Conservation (phyloP, 2,797 vertebrate genomes). For the Eospalax fontanierii region DNA sequence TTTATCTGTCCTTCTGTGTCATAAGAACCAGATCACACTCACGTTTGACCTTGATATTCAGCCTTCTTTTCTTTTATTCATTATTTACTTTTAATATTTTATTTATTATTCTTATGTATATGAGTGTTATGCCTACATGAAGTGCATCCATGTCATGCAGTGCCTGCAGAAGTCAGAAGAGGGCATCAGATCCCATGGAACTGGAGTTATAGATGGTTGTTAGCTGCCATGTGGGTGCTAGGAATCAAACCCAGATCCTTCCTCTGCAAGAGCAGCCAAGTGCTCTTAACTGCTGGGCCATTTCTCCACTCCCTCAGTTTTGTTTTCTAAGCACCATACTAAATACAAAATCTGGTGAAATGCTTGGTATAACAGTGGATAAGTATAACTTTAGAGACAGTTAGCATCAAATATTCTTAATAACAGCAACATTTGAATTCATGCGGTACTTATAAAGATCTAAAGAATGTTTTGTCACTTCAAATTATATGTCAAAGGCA, state of each 20-base stretch:
- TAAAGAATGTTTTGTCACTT: background rate
- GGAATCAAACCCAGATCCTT: too few relatives aligned
- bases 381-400: background rate
- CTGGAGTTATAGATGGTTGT: too few relatives aligned
- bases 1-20: background rate
- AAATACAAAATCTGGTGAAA: background rate
- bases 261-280: too few relatives aligned
- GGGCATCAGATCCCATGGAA: too few relatives aligned
- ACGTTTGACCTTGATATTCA: background rate
- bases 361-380: background rate
- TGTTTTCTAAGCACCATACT: background rate
- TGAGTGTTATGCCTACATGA: too few relatives aligned
- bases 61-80: background rate
- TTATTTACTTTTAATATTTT: too few relatives aligned
- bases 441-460: background rate
- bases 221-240: too few relatives aligned
- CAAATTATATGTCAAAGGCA: background rate
- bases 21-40: background rate
- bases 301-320: too few relatives aligned
- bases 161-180: too few relatives aligned
- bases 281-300: too few relatives aligned
- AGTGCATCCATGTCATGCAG: too few relatives aligned
- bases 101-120: too few relatives aligned
- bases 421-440: conserved; percentile 46
- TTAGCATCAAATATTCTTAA: background rate